A percentile compares a stretch with the other conserved stretches of the same genome.
Evolutionary conservation across 2,888 invertebrate genomes (phyloP).

Genomic region (Epirrhoe alternata): DNA sequence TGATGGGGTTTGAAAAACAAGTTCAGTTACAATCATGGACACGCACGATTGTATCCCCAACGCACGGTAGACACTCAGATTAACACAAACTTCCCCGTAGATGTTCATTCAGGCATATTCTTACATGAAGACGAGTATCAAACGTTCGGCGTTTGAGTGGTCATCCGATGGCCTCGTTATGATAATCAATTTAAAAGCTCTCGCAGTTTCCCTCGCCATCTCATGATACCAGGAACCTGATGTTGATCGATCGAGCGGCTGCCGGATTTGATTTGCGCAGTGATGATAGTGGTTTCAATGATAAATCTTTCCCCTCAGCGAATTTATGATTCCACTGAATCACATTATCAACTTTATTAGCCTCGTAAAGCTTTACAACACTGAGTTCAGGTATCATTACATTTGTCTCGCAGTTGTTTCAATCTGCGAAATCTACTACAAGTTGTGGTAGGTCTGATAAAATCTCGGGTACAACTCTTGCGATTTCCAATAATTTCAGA

Average conservation of each 20-base stretch:
- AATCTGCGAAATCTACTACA: constrained; percentile 34
- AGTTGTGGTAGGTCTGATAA: constrained; percentile 41
- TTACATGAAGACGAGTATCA: background rate
- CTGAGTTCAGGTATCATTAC: constrained; percentile 33
- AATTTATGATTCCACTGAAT: constrained; percentile 33
- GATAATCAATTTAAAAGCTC: constrained; percentile 26
- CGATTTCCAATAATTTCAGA: constrained; percentile 41
- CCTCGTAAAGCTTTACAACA: constrained; percentile 32
- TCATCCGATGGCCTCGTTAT: constrained; percentile 21
- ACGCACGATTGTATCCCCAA: no score
- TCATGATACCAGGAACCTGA: constrained; percentile 28
- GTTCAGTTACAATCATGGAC: background rate
- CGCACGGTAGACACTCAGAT: no score
- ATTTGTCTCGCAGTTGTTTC: constrained; percentile 36
- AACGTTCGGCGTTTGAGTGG: background rate
- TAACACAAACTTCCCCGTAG: no score
- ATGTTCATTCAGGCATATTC: background rate
- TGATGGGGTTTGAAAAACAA: background rate
- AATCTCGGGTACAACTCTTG: constrained; percentile 36
- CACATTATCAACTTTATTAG: constrained; percentile 33
- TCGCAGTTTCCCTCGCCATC: constrained; percentile 22
- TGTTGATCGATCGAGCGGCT: constrained; percentile 30
- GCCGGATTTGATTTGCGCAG: constrained; percentile 31
- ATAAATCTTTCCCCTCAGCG: constrained; percentile 31
- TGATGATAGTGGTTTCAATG: constrained; percentile 28